Evolutionary conservation across 2,797 vertebrate genomes (phyloP).

Genomic region (Enteromius viviparus): DNA sequence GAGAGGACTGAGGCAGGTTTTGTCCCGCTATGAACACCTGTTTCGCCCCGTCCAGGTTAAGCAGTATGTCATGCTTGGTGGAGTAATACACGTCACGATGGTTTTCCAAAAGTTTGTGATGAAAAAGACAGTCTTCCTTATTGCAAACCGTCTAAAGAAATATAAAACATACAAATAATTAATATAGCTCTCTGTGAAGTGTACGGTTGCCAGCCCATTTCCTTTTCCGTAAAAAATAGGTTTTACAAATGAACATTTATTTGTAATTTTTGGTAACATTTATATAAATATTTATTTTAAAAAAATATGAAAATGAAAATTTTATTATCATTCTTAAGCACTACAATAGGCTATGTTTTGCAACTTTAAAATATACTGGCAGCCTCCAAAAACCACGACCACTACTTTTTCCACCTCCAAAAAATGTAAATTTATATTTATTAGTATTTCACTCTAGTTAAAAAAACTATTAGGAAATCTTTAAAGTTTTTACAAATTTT

Average conservation of each 20-base stretch:
- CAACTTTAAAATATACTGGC: neutral
- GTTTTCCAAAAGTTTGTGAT: conserved; percentile 89
- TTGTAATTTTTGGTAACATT: too few species aligned
- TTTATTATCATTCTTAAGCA: neutral
- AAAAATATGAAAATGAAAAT: neutral
- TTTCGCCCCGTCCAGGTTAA: conserved; percentile 88
- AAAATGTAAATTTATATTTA: neutral
- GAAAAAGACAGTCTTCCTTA: conserved; percentile 86
- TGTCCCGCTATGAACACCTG: conserved; percentile 78
- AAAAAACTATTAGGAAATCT: neutral
- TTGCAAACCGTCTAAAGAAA: conserved; percentile 81
- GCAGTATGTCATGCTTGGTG: conserved; percentile 80
- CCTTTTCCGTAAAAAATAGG: neutral
- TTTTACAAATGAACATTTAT: neutral
- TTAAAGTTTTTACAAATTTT: neutral
- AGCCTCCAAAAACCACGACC: neutral
- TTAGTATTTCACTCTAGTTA: neutral
- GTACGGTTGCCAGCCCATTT: neutral
- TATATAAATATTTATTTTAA: too few species aligned
- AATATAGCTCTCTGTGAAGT: neutral
- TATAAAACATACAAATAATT: neutral
- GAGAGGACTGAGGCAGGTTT: conserved; percentile 86
- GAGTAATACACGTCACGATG: conserved; percentile 91
- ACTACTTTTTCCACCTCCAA: neutral
- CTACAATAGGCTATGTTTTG: neutral